Conservation (phyloP, 2,797 vertebrate genomes). For the Otolemur crassicaudatus region DNA sequence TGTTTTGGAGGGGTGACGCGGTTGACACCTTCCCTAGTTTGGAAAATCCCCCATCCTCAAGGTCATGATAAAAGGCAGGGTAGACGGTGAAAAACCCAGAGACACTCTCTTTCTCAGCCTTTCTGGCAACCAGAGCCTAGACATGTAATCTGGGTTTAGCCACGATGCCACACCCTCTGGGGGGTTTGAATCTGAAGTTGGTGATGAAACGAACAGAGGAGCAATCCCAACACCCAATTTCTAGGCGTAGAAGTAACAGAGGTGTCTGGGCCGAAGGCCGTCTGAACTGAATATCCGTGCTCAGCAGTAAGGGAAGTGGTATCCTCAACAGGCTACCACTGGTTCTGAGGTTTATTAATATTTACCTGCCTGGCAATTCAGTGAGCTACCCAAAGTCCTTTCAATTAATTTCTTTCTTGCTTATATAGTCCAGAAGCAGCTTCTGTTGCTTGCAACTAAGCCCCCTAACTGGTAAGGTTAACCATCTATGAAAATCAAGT, state of each 20-base stretch:
- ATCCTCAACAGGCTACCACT: too few species aligned
- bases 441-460: constrained; percentile 22
- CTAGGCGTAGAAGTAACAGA: not conserved
- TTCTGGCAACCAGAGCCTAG: not conserved
- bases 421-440: not conserved
- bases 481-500: not conserved
- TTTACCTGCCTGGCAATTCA: not conserved
- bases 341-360: not conserved
- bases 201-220: not conserved
- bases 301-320: not conserved
- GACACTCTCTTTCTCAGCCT: not conserved
- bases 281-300: not conserved
- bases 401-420: constrained; percentile 25
- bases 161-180: not conserved
- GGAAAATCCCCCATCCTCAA: not conserved
- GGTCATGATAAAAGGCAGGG: not conserved
- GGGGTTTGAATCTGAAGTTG: constrained; percentile 18
- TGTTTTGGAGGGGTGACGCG: not conserved
- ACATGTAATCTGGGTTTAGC: not conserved
- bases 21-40: not conserved
- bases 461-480: not conserved
- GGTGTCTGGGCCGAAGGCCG: not conserved
- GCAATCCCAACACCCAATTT: not conserved
- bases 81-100: not conserved
- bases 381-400: not conserved